A percentile compares a stretch with the other conserved stretches of the same genome.
phyloP scores from a whole-genome alignment of 2,113 vertebrate genomes.

The Ranitomeya imitator region DNA sequence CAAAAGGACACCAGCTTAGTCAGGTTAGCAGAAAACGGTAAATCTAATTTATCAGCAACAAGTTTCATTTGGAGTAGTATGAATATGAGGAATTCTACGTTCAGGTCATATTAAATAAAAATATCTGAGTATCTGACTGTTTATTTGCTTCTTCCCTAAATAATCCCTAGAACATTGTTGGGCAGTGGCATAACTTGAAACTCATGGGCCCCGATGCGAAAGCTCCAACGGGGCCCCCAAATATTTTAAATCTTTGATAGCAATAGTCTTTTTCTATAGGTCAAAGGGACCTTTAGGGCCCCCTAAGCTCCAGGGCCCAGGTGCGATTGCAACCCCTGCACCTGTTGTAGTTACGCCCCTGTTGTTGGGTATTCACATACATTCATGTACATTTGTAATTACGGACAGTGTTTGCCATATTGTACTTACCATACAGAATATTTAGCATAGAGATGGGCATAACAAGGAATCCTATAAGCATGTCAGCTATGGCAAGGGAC shows the following conservation, averaged over 20 bases:
- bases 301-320: too few relatives aligned
- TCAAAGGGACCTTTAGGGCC: too few relatives aligned
- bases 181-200: too few relatives aligned
- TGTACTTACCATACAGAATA: slow-evolving; percentile 89
- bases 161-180: background rate
- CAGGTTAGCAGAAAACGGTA: background rate
- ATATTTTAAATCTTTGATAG: too few relatives aligned
- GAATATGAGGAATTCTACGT: background rate
- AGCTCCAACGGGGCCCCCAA: too few relatives aligned
- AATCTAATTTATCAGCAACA: background rate
- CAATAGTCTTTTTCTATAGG: too few relatives aligned
- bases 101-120: background rate
- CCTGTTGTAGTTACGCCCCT: too few relatives aligned
- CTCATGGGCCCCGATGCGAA: too few relatives aligned
- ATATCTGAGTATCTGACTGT: too few relatives aligned
- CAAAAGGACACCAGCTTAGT: background rate
- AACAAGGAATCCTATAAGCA: slow-evolving; percentile 93
- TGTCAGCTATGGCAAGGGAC: slow-evolving; percentile 96
- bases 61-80: background rate
- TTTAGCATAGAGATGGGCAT: slow-evolving; percentile 97
- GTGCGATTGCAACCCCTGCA: too few relatives aligned
- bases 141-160: background rate
- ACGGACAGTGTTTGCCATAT: background rate
- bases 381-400: background rate
- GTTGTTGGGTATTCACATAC: background rate